These are phyloP conservation scores for Echeneis naucrates DNA, from an alignment of 2,797 vertebrate genomes.

Conservation along the genomic window DNA sequence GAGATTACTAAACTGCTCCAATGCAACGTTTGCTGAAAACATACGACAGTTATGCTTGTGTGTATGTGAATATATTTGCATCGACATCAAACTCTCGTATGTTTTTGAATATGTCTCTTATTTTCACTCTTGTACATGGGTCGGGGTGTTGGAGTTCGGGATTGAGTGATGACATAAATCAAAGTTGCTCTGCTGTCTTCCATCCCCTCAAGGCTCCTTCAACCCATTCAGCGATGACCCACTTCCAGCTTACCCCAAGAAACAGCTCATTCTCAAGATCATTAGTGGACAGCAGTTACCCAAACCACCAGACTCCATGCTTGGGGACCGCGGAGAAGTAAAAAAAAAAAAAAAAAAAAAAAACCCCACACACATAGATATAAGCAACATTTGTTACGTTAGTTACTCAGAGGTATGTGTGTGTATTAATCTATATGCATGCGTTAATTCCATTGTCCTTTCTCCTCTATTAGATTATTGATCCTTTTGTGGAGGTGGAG, in stretches of 20 bases:
- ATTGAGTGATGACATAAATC: constrained; percentile 58
- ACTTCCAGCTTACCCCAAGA: constrained; percentile 95
- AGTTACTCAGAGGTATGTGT: not conserved
- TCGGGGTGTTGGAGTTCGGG: not conserved
- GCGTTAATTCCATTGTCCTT: constrained; percentile 17
- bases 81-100: not conserved
- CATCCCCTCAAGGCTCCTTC: constrained; percentile 88
- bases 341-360: no score
- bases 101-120: not conserved
- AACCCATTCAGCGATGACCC: constrained; percentile 95
- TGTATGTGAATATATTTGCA: not conserved
- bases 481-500: constrained; percentile 99
- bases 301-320: constrained; percentile 97
- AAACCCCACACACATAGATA: not conserved
- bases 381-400: not conserved
- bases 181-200: constrained; percentile 44
- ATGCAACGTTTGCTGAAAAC: not conserved
- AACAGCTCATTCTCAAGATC: constrained; percentile 96
- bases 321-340: constrained; percentile 98
- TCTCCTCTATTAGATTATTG: constrained; percentile 90
- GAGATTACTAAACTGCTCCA: not conserved
- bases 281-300: constrained; percentile 98
- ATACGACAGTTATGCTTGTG: not conserved
- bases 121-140: not conserved
- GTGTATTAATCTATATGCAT: not conserved